Evolutionary conservation across 2,113 vertebrate species (phyloP), one percentile per base, ranked within the genome.

Genomic region (Neodontobutis hainanensis): DNA sequence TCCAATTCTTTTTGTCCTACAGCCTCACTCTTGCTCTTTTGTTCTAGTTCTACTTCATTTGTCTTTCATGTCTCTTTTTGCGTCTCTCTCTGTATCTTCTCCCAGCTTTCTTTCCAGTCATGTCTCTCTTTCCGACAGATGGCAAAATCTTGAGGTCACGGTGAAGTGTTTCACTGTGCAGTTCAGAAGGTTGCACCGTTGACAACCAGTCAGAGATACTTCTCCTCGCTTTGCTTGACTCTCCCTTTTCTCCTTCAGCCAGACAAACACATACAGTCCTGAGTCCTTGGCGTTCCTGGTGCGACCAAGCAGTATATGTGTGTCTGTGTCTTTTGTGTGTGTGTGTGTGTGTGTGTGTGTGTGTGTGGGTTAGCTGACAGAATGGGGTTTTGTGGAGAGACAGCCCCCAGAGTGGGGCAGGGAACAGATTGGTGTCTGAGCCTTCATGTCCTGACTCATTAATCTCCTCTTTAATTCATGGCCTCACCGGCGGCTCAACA

Each of bases 381-480:
- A 89, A 91, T 85, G 71, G 80, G 84, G 83, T 80, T 87, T 77
- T 77, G 73, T 79, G 61, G 72, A 82, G 77, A 72, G 47, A 61
- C 57, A 11, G 57, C 65, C 87, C 81, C 85, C 77, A 70, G 72
- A 78, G 85, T 82, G 81, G 65, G 77, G 48, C 77, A 59, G 61
- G 58, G 86, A 90, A 90, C 90, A 91, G 89, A 89, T 91, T 92
- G 88, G 76, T 80, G 88, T 87, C 85, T 87, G 86, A 87, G 80
- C 84, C 87, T 78, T 75, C 82, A 49, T 81, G 83, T 91, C 84
- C 89, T 89, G 85, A 88, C 86, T 92, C 86, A 90, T 92, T 92
- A 91, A 91, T 92, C 90, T 92, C 63, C 49, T 89, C 80, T 90
- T 90, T 90, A 90, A 91, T 90, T 91, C 87, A 89, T 88, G 78